Evolutionary conservation across 2,888 invertebrate genomes (phyloP).

Genomic region (Apamea monoglypha): DNA sequence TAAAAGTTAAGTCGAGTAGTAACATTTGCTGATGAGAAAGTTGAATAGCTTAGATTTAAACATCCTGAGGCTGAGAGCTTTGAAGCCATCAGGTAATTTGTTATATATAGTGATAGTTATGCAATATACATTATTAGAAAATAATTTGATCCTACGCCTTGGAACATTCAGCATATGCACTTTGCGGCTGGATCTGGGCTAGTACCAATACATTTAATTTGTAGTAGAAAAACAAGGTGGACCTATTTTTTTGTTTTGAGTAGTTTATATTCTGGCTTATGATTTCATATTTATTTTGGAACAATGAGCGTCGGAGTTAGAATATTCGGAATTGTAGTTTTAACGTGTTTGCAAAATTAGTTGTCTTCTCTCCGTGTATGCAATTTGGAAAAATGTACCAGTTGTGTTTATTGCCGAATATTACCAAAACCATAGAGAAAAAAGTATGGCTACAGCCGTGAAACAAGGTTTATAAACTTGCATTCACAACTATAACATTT

Average conservation of each 20-base stretch:
- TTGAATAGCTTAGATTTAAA: too few species aligned
- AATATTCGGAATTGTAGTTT: conserved; percentile 5
- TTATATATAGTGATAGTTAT: too few species aligned
- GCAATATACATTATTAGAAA: too few species aligned
- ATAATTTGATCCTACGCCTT: too few species aligned
- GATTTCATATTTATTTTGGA: conserved; percentile 5
- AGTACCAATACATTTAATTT: background rate
- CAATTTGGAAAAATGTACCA: background rate
- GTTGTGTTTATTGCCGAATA: background rate
- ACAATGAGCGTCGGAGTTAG: conserved; percentile 11
- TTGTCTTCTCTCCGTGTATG: background rate
- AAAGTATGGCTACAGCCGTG: background rate
- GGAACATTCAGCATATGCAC: too few species aligned
- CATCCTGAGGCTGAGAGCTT: too few species aligned
- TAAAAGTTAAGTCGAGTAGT: too few species aligned
- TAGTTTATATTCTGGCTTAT: conserved; percentile 7
- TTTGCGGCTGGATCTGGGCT: too few species aligned
- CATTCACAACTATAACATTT: background rate
- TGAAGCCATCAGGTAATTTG: too few species aligned
- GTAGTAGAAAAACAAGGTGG: background rate
- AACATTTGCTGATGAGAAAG: too few species aligned
- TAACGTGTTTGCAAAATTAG: conserved; percentile 13
- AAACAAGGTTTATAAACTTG: background rate
- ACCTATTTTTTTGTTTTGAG: background rate
- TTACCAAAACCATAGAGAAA: background rate